These are phyloP conservation scores for Parnassius mnemosyne DNA, from an alignment of 2,888 invertebrate genomes.

Conservation along the genomic window DNA sequence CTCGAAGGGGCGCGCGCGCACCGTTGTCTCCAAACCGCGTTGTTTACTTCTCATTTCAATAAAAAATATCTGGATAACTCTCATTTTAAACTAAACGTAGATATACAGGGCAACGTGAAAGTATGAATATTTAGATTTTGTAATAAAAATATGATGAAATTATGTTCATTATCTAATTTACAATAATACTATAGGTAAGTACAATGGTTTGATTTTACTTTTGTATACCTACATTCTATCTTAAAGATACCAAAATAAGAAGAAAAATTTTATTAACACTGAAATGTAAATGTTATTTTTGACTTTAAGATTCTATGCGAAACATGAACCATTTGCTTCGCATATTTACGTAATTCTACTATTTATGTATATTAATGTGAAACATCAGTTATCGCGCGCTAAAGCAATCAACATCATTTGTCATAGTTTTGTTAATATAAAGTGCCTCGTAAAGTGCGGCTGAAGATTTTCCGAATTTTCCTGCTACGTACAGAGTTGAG, in stretches of 20 bases:
- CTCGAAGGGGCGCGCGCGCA: constrained; percentile 61
- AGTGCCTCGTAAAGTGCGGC: constrained; percentile 14
- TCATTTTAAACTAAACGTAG: neutral
- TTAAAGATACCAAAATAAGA: too few species aligned
- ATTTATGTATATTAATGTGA: constrained; percentile 6
- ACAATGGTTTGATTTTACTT: too few species aligned
- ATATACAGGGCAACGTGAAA: neutral
- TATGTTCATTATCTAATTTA: too few species aligned
- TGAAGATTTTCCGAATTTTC: constrained; percentile 64
- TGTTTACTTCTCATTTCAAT: constrained; percentile 53
- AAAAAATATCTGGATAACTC: neutral
- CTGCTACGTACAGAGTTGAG: constrained; percentile 39
- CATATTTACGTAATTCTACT: too few species aligned
- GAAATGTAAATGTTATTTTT: too few species aligned
- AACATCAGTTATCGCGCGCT: constrained; percentile 8
- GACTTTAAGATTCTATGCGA: too few species aligned
- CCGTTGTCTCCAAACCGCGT: constrained; percentile 51
- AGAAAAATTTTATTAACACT: too few species aligned
- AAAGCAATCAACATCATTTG: constrained; percentile 16
- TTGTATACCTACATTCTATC: too few species aligned
- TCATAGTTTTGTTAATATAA: constrained; percentile 21
- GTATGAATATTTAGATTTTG: too few species aligned
- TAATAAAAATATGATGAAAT: too few species aligned
- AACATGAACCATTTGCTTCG: too few species aligned
- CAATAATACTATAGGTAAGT: too few species aligned